phyloP scores from a whole-genome alignment of 2,888 invertebrate species.

The Onchidella celtica region DNA sequence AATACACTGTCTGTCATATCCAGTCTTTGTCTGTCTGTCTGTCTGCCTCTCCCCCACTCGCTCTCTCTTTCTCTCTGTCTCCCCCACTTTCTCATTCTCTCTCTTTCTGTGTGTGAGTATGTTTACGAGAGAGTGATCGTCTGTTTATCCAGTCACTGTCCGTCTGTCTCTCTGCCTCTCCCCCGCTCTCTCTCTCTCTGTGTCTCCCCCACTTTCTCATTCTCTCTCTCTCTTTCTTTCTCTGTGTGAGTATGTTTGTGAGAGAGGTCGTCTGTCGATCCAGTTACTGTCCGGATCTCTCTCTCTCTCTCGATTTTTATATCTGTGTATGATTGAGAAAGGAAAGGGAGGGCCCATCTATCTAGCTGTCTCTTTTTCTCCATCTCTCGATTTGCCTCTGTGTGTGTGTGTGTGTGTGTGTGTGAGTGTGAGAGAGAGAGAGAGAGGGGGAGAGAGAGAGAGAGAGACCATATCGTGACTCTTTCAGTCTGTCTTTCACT shows the following conservation, averaged over 20 bases:
- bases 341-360: no score
- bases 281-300: no score
- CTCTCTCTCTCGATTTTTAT: no score
- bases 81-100: neutral
- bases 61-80: constrained; percentile 8
- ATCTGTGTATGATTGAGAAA: no score
- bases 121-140: no score
- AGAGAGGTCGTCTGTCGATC: no score
- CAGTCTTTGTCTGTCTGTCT: neutral
- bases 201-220: constrained; percentile 27
- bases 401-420: neutral
- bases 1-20: neutral
- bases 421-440: constrained; percentile 31
- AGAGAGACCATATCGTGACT: neutral
- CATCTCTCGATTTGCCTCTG: no score
- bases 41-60: constrained; percentile 19
- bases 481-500: no score
- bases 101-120: neutral
- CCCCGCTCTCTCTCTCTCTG: constrained; percentile 31
- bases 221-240: constrained; percentile 26
- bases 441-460: constrained; percentile 9
- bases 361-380: no score
- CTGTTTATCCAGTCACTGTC: constrained; percentile 1
- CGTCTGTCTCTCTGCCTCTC: constrained; percentile 18
- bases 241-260: no score